Conservation (phyloP, 2,113 vertebrate species). For the Sclerurus mexicanus region DNA sequence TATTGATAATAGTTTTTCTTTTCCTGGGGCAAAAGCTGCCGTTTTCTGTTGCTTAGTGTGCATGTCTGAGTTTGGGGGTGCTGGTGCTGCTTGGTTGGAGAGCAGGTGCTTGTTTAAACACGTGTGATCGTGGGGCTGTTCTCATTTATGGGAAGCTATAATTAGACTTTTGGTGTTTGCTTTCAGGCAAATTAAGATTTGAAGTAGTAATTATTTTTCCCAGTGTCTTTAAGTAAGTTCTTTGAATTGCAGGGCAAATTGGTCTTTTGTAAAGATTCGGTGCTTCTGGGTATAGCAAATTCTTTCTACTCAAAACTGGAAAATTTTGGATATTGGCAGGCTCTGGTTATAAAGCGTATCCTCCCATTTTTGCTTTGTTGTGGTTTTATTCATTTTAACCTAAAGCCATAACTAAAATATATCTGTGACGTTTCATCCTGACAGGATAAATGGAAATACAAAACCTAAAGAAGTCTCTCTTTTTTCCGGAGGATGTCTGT, state of each 20-base stretch:
- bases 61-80: background rate
- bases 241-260: slow-evolving; percentile 45
- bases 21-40: background rate
- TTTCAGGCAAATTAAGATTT: slow-evolving; percentile 62
- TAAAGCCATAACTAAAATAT: slow-evolving; percentile 49
- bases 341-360: background rate
- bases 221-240: slow-evolving; percentile 50
- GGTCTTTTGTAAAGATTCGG: slow-evolving; percentile 25
- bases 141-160: slow-evolving; percentile 40
- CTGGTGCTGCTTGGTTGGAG: fast-evolving
- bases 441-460: slow-evolving; percentile 44
- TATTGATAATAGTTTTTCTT: background rate
- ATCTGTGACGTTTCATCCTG: slow-evolving; percentile 51
- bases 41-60: background rate
- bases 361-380: slow-evolving; percentile 49
- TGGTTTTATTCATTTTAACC: slow-evolving; percentile 59
- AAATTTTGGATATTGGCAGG: background rate
- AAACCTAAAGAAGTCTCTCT: background rate
- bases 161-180: slow-evolving; percentile 63
- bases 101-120: background rate
- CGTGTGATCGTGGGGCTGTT: background rate
- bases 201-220: slow-evolving; percentile 56
- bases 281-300: slow-evolving; percentile 19
- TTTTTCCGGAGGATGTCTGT: background rate
- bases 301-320: slow-evolving; percentile 32